Evolutionary conservation across 2,888 invertebrate genomes (phyloP), one percentile per base, ranked within the genome.

Genomic region (Acleris holmiana): DNA sequence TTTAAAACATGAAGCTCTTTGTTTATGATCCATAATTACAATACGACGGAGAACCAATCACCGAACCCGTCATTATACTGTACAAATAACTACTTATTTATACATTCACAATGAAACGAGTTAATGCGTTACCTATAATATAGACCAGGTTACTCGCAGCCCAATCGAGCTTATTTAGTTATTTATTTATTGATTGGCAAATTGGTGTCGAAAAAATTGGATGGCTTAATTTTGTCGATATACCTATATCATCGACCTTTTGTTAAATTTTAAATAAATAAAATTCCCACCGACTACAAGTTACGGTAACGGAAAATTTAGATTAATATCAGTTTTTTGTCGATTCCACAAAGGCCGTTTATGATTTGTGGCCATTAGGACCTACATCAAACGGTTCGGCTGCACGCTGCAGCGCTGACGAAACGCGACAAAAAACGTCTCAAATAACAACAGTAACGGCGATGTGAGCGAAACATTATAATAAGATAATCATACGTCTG

Each of bases 21-120:
- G 88, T 91, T 90, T 90, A 90, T 87, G 87, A 86, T 88, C 84
- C 86, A 84, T 91, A 91, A 91, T 91, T 91, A 91, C 84, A 85
- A 89, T 83, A 79, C 83, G 78, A 75, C 78, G 80, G 79, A 79
- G 80, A 88, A 80, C 80, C 88, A 89, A 91, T 91, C 89, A 86
- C 83, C 81, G 62, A 84, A 84, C 91, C 91, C 83, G 84, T 90
- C 87, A 91, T 91, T 92, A 91, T 83, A 77, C 76, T 88, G 83
- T 86, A 82, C 88, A 91, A 91, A 91, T 91, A 92, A 89, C 86
- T 86, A 85, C 83, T 85, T 85, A 87, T 82, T 85, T 84, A 85
- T 83, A 82, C 77, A 82, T 83, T 81, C 79, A 76, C 75, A 77
- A 79, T 80, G 83, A 81, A 82, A 73, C 76, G 71, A 80, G 74